A percentile compares a stretch with the other conserved stretches of the same genome.
phyloP scores from a whole-genome alignment of 2,888 invertebrate species.

The Perizoma affinitatum region DNA sequence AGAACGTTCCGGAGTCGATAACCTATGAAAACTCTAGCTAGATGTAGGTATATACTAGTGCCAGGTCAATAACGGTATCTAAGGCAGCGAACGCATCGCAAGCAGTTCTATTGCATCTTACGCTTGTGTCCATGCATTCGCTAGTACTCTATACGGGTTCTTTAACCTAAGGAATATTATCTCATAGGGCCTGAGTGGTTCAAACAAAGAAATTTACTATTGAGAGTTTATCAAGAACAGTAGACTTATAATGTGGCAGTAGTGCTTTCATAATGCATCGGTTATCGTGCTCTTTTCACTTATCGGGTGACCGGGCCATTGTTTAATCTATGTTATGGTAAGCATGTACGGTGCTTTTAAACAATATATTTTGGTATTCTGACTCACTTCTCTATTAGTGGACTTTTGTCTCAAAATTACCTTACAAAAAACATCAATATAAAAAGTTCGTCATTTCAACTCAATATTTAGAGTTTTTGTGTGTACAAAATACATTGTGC shows the following conservation, averaged over 20 bases:
- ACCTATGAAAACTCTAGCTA: slow-evolving; percentile 30
- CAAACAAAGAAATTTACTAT: slow-evolving; percentile 53
- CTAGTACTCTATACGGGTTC: slow-evolving; percentile 43
- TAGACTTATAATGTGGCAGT: slow-evolving; percentile 40
- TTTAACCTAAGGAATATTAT: slow-evolving; percentile 59
- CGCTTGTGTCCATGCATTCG: slow-evolving; percentile 49
- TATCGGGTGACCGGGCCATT: slow-evolving; percentile 75
- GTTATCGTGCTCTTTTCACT: slow-evolving; percentile 65
- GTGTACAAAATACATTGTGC: too few species aligned
- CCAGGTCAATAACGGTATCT: slow-evolving; percentile 74
- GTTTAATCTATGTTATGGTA: slow-evolving; percentile 52
- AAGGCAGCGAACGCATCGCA: slow-evolving; percentile 66
- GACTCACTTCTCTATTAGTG: slow-evolving; percentile 40
- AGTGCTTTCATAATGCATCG: slow-evolving; percentile 64
- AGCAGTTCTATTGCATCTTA: slow-evolving; percentile 65
- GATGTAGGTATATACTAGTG: slow-evolving; percentile 42
- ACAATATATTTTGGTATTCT: slow-evolving; percentile 50
- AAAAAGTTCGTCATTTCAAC: slow-evolving; percentile 11
- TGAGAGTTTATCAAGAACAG: slow-evolving; percentile 54
- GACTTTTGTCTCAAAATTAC: slow-evolving; percentile 26
- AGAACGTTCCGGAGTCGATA: slow-evolving; percentile 34
- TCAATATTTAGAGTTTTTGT: too few species aligned
- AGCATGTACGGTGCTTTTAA: slow-evolving; percentile 44
- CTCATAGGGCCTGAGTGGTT: slow-evolving; percentile 51
- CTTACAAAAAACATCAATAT: slow-evolving; percentile 14